Base-by-base conservation (phyloP, 2,797 vertebrate genomes). In the Pampus argenteus region DNA sequence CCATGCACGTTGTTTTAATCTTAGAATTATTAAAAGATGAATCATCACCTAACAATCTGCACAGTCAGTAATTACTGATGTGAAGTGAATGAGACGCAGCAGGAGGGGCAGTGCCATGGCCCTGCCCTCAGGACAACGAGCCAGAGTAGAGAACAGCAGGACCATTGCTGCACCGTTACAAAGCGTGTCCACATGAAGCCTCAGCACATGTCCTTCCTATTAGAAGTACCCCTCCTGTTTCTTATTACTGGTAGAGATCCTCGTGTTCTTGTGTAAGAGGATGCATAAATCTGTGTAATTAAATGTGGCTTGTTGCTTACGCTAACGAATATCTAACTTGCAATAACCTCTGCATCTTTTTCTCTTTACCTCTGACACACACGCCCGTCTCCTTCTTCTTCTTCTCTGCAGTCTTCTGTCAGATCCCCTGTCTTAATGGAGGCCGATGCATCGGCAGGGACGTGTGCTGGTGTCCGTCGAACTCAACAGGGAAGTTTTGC, bases 401-500 rank as follows among this genome's bases (percentile, higher is more conserved):
- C 36, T 47, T 36, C 64, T 22, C 17, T 78, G 31, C 88, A 99
- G 97, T 96, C 86, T 98, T 99, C 89, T 99, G 97, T 93, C 97
- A 98, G 93, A 96, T 99, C 67, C 96, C 97, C n/a, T 99, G 97
- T 88, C 93, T 96, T 69, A 98, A 95, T 0, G 97, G 97, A 64
- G 97, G 97, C 28, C 95, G 95, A 47, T 98, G 97, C 13, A 94
- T 97, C 6, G 97, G 97, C 70, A 94, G 97, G 73, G 95, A 99
- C 0, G 90, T 95, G 63, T 99, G 97, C 88, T 95, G 95, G 96
- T 99, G 97, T 85, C 97, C 97, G 0, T 93, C 96, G 69, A 98
- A 98, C 87, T 96, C 97, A 59, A 98, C 97, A 0, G 97, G 97
- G 48, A 98, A 98, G 90, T 99, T 99, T 87, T 99, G 97, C 81